These are phyloP conservation scores for Microtus pennsylvanicus DNA, from an alignment of 2,113 vertebrate genomes.

Conservation along the genomic window DNA sequence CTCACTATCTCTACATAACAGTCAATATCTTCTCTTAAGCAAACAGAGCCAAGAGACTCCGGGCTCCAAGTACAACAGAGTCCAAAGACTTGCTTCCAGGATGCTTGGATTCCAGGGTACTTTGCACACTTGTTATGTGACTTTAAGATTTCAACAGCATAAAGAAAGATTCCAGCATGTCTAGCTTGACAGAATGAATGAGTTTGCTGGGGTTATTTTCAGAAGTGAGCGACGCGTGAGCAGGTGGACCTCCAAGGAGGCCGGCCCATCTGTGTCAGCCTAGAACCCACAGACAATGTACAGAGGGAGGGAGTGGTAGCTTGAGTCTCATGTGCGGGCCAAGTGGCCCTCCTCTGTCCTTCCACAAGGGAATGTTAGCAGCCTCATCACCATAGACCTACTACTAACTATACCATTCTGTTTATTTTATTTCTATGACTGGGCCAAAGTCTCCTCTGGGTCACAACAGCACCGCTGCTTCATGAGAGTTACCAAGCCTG, in stretches of 20 bases:
- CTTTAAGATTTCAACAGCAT: background rate
- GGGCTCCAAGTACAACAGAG: background rate
- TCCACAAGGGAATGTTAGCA: background rate
- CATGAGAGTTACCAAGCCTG: background rate
- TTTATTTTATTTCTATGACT: background rate
- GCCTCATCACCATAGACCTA: background rate
- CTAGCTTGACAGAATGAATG: background rate
- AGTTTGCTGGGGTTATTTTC: background rate
- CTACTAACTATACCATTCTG: background rate
- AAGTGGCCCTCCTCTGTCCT: background rate
- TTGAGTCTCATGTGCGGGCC: background rate
- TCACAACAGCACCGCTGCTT: no score
- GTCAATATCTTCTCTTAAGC: background rate
- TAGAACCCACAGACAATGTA: background rate
- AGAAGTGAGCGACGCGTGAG: background rate
- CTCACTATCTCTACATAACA: background rate
- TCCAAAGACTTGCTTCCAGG: background rate
- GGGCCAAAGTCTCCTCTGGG: background rate
- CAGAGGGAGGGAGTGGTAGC: background rate
- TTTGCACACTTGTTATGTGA: background rate
- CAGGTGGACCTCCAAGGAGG: background rate
- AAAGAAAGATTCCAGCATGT: background rate
- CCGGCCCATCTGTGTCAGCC: no score
- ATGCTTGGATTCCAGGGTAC: background rate
- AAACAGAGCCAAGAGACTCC: background rate